phyloP scores from a whole-genome alignment of 2,113 vertebrate species.

The Rhodinocichla rosea region DNA sequence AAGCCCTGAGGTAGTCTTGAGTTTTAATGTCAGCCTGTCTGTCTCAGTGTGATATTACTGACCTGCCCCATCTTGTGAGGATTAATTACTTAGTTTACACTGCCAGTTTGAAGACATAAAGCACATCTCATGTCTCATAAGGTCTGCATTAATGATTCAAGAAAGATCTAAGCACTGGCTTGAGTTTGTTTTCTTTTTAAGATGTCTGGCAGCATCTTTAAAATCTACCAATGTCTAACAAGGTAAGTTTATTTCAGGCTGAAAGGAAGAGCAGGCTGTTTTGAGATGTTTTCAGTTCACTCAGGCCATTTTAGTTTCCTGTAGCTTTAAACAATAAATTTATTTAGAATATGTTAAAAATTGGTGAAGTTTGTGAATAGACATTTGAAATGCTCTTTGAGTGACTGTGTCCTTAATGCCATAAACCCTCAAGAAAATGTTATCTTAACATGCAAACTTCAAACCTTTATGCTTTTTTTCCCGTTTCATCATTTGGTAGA shows the following conservation, averaged over 20 bases:
- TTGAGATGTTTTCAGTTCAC: background rate
- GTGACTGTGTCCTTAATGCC: background rate
- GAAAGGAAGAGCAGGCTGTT: background rate
- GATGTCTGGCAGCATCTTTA: background rate
- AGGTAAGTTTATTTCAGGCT: background rate
- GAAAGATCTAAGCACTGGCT: background rate
- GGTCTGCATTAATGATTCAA: background rate
- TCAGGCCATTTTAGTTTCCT: background rate
- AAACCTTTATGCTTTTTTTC: background rate
- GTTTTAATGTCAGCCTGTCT: slow-evolving; percentile 21
- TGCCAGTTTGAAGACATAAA: background rate
- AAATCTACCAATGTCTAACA: background rate
- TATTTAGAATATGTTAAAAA: background rate
- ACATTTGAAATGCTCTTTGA: background rate
- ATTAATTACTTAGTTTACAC: slow-evolving; percentile 13
- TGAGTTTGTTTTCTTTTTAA: background rate
- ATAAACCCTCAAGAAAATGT: background rate
- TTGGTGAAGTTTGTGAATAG: background rate
- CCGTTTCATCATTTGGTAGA: background rate
- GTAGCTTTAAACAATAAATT: background rate
- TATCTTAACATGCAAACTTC: background rate
- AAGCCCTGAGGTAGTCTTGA: background rate
- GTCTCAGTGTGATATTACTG: background rate
- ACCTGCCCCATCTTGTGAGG: background rate
- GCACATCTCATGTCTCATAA: background rate